These are phyloP conservation scores for Channa maculata DNA, from an alignment of 2,113 vertebrate genomes.

Conservation along the genomic window DNA sequence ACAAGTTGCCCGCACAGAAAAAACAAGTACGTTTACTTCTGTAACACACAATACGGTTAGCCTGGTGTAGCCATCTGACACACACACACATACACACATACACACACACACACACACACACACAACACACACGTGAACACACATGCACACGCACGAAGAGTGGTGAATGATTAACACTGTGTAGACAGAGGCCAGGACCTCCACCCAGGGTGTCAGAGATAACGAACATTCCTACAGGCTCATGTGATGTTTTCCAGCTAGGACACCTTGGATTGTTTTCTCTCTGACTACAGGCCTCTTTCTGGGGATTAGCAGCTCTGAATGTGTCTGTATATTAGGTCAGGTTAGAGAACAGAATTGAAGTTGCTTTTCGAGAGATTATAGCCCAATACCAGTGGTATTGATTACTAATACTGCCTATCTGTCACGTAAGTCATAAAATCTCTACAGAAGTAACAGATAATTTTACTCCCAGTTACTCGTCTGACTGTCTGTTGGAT, in stretches of 20 bases:
- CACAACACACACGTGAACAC: background rate
- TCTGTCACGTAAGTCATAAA: background rate
- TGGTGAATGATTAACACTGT: slow-evolving; percentile 71
- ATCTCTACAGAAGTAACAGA: background rate
- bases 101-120: background rate
- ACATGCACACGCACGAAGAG: slow-evolving; percentile 1
- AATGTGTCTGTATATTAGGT: background rate
- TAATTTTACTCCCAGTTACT: background rate
- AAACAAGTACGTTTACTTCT: slow-evolving; percentile 86
- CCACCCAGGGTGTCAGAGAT: slow-evolving; percentile 54
- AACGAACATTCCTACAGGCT: slow-evolving; percentile 61
- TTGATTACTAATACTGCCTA: background rate
- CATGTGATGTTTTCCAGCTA: slow-evolving; percentile 61
- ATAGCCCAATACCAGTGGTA: too few relatives aligned
- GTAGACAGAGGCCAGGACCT: slow-evolving; percentile 61
- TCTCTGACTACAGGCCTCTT: slow-evolving; percentile 1
- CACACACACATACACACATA: background rate
- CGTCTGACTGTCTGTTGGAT: background rate
- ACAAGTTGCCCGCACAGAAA: slow-evolving; percentile 90
- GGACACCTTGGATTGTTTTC: slow-evolving; percentile 48
- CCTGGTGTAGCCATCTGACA: background rate
- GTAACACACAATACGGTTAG: background rate
- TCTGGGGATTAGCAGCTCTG: slow-evolving; percentile 5
- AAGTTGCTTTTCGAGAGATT: background rate
- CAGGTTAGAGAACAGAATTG: background rate